These are phyloP conservation scores for Odobenus rosmarus DNA, from an alignment of 2,113 vertebrate genomes.

Conservation along the genomic window DNA sequence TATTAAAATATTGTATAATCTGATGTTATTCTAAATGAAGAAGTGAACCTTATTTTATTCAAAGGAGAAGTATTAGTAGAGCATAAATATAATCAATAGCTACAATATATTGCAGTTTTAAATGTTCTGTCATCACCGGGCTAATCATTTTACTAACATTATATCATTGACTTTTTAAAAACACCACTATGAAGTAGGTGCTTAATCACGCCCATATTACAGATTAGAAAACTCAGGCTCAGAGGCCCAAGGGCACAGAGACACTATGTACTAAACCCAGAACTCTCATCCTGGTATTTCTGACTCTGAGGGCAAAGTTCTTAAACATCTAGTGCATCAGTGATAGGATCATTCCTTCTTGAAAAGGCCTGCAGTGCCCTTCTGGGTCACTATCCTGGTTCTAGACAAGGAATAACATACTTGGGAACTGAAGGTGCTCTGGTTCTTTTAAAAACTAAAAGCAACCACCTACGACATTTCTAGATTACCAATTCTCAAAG, in stretches of 20 bases:
- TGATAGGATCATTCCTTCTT: background rate
- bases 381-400: background rate
- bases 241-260: background rate
- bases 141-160: background rate
- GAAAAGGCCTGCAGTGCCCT: background rate
- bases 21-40: constrained; percentile 28
- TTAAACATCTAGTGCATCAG: background rate
- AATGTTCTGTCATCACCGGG: background rate
- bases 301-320: background rate
- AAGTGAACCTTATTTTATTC: constrained; percentile 33
- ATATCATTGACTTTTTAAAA: background rate
- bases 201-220: background rate
- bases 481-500: constrained; percentile 51
- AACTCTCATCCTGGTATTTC: background rate
- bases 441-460: constrained; percentile 5
- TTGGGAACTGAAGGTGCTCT: background rate
- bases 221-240: background rate
- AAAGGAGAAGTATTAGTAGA: background rate
- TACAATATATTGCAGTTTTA: background rate
- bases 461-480: background rate
- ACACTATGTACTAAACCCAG: background rate
- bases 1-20: constrained; percentile 44
- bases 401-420: background rate
- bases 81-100: background rate
- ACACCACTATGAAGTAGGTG: background rate